phyloP scores from a whole-genome alignment of 2,888 invertebrate genomes.

The Xanthia icteritia region DNA sequence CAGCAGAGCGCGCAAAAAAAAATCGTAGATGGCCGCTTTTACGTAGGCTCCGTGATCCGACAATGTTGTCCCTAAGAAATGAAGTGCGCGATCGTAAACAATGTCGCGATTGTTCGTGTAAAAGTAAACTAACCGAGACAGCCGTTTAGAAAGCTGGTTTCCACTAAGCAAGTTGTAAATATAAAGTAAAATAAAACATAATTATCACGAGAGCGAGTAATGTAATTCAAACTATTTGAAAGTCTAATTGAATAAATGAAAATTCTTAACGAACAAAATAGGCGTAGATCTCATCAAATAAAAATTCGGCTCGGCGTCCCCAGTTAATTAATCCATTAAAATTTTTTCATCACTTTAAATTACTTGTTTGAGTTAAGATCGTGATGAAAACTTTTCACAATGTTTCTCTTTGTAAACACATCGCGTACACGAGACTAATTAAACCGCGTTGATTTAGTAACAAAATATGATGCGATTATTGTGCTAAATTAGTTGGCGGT shows the following conservation, averaged over 20 bases:
- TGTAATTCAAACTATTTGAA: slow-evolving; percentile 60
- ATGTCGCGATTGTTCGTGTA: slow-evolving; percentile 10
- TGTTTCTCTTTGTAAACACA: slow-evolving; percentile 69
- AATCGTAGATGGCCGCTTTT: slow-evolving; percentile 23
- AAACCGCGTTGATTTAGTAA: slow-evolving; percentile 55
- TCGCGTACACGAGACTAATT: slow-evolving; percentile 54
- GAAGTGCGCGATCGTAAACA: slow-evolving; percentile 33
- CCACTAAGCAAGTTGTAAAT: slow-evolving; percentile 41
- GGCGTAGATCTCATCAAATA: slow-evolving; percentile 79
- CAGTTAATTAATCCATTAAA: slow-evolving; percentile 84
- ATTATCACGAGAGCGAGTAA: slow-evolving; percentile 52
- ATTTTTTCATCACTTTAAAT: slow-evolving; percentile 79
- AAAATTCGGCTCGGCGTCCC: slow-evolving; percentile 78
- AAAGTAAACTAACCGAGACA: slow-evolving; percentile 21
- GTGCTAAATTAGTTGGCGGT: slow-evolving; percentile 40
- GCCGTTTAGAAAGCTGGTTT: slow-evolving; percentile 42
- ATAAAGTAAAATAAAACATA: slow-evolving; percentile 55
- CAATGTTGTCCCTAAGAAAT: slow-evolving; percentile 53
- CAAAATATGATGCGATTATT: slow-evolving; percentile 55
- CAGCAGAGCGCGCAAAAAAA: slow-evolving; percentile 17
- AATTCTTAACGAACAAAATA: slow-evolving; percentile 75
- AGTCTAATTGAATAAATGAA: slow-evolving; percentile 66
- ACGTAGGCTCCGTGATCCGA: slow-evolving; percentile 31
- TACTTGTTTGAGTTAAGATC: slow-evolving; percentile 73
- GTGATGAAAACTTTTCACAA: slow-evolving; percentile 74